These are phyloP conservation scores for Dromius quadrimaculatus DNA, from an alignment of 2,888 invertebrate species.

Conservation along the genomic window DNA sequence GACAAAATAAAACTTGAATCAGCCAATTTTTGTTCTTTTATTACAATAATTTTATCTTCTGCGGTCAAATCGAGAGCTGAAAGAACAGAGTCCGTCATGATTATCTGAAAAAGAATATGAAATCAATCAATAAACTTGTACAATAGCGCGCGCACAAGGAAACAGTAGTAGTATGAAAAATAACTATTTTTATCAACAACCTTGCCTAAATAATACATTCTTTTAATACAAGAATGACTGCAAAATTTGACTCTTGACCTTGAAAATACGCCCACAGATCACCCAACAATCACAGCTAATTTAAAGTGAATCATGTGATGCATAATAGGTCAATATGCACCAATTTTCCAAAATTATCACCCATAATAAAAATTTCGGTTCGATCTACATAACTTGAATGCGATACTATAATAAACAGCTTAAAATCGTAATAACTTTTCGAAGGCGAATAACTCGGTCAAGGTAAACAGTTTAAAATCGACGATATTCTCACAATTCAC, in stretches of 20 bases:
- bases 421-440: neutral
- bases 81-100: slow-evolving; percentile 75
- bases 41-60: slow-evolving; percentile 72
- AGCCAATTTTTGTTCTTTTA: slow-evolving; percentile 78
- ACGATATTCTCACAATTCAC: neutral
- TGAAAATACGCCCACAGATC: neutral
- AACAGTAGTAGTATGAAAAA: neutral
- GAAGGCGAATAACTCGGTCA: slow-evolving; percentile 6
- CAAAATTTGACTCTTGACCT: slow-evolving; percentile 8
- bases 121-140: slow-evolving; percentile 2
- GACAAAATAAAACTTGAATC: slow-evolving; percentile 81
- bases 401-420: neutral
- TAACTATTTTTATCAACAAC: neutral
- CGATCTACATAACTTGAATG: neutral
- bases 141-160: neutral
- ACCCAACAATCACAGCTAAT: slow-evolving; percentile 9
- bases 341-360: slow-evolving; percentile 11
- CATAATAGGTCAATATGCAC: slow-evolving; percentile 1
- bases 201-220: neutral
- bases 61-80: slow-evolving; percentile 76
- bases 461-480: neutral
- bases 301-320: slow-evolving; percentile 31
- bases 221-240: neutral
- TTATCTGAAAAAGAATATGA: slow-evolving; percentile 56
- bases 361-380: slow-evolving; percentile 11